A percentile compares a stretch with the other conserved stretches of the same genome.
Evolutionary conservation across 2,888 invertebrate genomes (phyloP).

Genomic region (Papilio elwesi): DNA sequence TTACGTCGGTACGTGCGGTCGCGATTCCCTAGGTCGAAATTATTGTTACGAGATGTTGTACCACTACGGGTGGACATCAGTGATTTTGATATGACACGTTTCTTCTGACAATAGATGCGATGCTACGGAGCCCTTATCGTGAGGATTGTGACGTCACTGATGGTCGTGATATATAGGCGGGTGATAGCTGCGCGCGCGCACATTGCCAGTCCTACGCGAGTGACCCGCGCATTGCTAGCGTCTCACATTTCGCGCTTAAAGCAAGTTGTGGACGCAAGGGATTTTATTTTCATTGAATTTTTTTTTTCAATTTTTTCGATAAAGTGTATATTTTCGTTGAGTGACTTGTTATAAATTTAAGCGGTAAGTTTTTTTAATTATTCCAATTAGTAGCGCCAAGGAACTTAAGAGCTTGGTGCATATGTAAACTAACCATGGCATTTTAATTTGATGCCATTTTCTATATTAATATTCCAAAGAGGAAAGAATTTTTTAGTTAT

Average conservation of each 20-base stretch:
- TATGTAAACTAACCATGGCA: too few relatives aligned
- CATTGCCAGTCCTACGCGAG: conserved; percentile 66
- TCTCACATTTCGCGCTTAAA: conserved; percentile 58
- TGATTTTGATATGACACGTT: conserved; percentile 56
- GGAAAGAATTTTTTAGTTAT: too few relatives aligned
- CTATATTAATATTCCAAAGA: too few relatives aligned
- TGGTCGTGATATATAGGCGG: conserved; percentile 69
- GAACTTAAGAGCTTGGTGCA: neutral
- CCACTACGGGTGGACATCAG: conserved; percentile 11
- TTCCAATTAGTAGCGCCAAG: neutral
- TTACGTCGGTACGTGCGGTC: too few relatives aligned
- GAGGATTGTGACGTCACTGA: conserved; percentile 66
- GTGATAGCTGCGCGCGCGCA: conserved; percentile 70
- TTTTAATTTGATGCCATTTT: too few relatives aligned
- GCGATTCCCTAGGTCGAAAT: too few relatives aligned
- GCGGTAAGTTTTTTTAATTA: conserved; percentile 22
- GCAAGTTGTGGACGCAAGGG: conserved; percentile 51
- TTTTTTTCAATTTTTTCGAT: conserved; percentile 59
- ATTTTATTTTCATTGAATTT: too few relatives aligned
- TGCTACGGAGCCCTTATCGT: conserved; percentile 54
- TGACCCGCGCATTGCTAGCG: conserved; percentile 64
- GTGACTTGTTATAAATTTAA: conserved; percentile 29
- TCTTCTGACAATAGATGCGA: conserved; percentile 49
- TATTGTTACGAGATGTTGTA: too few relatives aligned
- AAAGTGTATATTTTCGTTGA: conserved; percentile 63